Percentiles rank a stretch among this genome's conserved stretches.
These are phyloP conservation scores for Nothobranchius kuhntae DNA, from an alignment of 2,113 vertebrate species.

Conservation along the genomic window DNA sequence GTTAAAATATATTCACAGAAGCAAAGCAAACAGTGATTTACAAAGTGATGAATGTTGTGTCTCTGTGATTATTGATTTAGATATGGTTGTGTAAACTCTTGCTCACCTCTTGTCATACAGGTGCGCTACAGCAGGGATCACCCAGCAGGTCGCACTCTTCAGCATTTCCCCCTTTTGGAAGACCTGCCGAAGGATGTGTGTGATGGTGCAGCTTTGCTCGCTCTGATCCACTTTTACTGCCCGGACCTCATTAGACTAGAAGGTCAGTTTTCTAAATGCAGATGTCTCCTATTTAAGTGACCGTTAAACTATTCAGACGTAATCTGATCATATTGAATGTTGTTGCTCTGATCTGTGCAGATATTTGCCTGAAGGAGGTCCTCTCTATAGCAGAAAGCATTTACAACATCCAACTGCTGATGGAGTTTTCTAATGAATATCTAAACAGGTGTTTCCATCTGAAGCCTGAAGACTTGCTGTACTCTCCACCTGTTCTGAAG, in stretches of 20 bases:
- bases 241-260: constrained; percentile 92
- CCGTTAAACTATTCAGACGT: background rate
- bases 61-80: background rate
- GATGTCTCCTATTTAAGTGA: background rate
- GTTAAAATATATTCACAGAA: background rate
- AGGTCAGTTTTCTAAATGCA: constrained; percentile 71
- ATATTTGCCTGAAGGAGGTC: constrained; percentile 94
- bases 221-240: constrained; percentile 94
- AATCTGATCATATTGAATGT: background rate
- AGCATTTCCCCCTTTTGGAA: constrained; percentile 89
- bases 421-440: constrained; percentile 89
- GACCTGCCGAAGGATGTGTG: constrained; percentile 90
- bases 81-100: background rate
- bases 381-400: constrained; percentile 89
- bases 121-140: constrained; percentile 95
- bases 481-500: constrained; percentile 90
- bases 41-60: constrained; percentile 6
- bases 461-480: constrained; percentile 91
- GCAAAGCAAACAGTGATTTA: background rate
- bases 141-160: constrained; percentile 84
- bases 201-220: constrained; percentile 87
- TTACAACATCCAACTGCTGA: constrained; percentile 91
- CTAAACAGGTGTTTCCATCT: constrained; percentile 91
- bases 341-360: constrained; percentile 64
- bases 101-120: constrained; percentile 65